Conservation (phyloP, 2,888 invertebrate species). For the Lepidochrysops patricia region DNA sequence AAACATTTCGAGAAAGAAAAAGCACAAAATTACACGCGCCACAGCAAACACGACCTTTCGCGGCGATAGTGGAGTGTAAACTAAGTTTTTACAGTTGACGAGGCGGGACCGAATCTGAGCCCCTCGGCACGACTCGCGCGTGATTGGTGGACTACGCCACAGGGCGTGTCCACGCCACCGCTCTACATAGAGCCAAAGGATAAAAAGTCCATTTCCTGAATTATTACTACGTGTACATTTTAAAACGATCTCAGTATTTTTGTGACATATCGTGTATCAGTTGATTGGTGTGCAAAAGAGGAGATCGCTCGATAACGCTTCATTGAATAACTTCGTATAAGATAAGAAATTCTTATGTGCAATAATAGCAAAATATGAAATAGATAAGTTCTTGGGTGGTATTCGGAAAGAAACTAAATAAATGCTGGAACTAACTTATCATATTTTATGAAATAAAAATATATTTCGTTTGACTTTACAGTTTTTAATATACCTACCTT, state of each 20-base stretch:
- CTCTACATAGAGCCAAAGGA: constrained; percentile 35
- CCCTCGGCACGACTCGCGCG: constrained; percentile 21
- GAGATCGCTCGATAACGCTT: background rate
- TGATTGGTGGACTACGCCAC: constrained; percentile 35
- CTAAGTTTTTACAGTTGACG: constrained; percentile 34
- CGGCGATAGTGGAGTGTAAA: constrained; percentile 37
- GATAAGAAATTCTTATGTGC: too few relatives aligned
- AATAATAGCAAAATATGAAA: too few relatives aligned
- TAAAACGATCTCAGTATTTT: constrained; percentile 30
- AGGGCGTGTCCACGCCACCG: constrained; percentile 31
- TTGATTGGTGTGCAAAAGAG: background rate
- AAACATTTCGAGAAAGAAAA: constrained; percentile 29
- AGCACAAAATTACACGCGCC: constrained; percentile 14
- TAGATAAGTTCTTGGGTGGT: too few relatives aligned
- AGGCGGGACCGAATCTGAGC: constrained; percentile 34
- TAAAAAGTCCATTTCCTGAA: constrained; percentile 37
- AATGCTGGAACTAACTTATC: too few relatives aligned
- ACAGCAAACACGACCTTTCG: constrained; percentile 36
- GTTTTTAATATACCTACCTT: too few relatives aligned
- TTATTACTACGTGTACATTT: constrained; percentile 35
- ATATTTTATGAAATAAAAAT: too few relatives aligned
- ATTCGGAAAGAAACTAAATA: too few relatives aligned
- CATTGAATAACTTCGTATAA: background rate
- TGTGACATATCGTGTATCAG: constrained; percentile 36
- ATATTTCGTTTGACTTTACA: too few relatives aligned